These are phyloP conservation scores for Chaenogobius annularis DNA, from an alignment of 2,113 vertebrate genomes.

Conservation along the genomic window DNA sequence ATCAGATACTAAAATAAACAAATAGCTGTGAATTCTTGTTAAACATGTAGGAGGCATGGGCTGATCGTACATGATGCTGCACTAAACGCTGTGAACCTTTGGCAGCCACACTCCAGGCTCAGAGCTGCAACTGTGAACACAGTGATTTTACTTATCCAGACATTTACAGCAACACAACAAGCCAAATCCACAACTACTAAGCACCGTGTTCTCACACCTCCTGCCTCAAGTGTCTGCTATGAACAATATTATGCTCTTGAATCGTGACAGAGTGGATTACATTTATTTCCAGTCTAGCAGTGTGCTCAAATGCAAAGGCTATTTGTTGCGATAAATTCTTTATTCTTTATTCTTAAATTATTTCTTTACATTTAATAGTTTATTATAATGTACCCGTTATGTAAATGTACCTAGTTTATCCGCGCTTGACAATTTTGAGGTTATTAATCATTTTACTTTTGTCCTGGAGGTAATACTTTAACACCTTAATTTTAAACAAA, in stretches of 20 bases:
- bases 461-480: no score
- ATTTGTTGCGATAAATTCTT: background rate
- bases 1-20: background rate
- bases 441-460: no score
- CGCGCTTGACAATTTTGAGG: no score
- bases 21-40: background rate
- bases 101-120: constrained; percentile 41
- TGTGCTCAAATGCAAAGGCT: background rate
- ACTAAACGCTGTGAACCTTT: constrained; percentile 31
- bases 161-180: constrained; percentile 30
- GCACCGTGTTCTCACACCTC: background rate
- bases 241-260: constrained; percentile 12
- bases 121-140: constrained; percentile 42
- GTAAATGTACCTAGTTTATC: no score
- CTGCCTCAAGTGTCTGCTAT: background rate
- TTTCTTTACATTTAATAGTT: background rate
- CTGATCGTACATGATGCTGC: constrained; percentile 26
- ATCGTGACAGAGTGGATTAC: background rate
- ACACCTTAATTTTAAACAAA: no score
- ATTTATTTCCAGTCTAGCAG: constrained; percentile 21
- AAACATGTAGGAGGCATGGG: constrained; percentile 21
- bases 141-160: constrained; percentile 48
- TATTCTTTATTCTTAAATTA: background rate
- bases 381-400: background rate
- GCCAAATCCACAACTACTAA: constrained; percentile 19